These are phyloP conservation scores for Pteruthius melanotis DNA, from an alignment of 2,113 vertebrate genomes.

Conservation along the genomic window DNA sequence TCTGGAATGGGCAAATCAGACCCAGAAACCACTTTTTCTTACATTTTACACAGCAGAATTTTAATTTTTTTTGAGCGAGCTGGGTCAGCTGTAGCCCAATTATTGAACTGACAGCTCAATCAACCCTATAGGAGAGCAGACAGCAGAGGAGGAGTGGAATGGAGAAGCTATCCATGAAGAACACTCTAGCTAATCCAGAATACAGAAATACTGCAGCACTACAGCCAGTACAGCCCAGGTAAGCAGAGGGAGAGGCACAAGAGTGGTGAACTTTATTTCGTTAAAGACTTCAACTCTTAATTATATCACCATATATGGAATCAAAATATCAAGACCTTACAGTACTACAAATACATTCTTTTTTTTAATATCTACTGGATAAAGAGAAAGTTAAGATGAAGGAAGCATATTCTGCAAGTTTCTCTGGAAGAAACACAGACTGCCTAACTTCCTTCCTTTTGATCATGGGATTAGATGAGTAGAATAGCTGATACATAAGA, in stretches of 20 bases:
- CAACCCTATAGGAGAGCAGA: not conserved
- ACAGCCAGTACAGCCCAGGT: not conserved
- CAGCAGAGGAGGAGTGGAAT: not conserved
- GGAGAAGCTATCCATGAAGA: not conserved
- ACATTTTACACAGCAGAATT: not conserved
- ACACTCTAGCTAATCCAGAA: not conserved
- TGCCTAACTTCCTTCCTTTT: not conserved
- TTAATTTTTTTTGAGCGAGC: not conserved
- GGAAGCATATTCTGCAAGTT: not conserved
- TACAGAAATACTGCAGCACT: not conserved
- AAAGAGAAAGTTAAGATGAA: not conserved
- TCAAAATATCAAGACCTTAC: not conserved
- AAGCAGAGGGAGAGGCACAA: rapidly evolving
- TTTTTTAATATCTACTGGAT: not conserved
- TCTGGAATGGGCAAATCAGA: not conserved
- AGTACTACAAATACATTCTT: not conserved
- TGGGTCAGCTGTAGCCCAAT: not conserved
- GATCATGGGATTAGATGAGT: not conserved
- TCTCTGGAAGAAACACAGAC: not conserved
- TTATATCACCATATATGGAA: not conserved
- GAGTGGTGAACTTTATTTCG: not conserved
- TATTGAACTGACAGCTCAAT: not conserved
- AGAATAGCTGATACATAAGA: not conserved
- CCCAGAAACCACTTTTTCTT: not conserved
- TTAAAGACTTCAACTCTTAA: not conserved